Percentiles rank a stretch among this genome's conserved stretches.
phyloP scores from a whole-genome alignment of 2,888 invertebrate genomes.

The Blomia tropicalis region DNA sequence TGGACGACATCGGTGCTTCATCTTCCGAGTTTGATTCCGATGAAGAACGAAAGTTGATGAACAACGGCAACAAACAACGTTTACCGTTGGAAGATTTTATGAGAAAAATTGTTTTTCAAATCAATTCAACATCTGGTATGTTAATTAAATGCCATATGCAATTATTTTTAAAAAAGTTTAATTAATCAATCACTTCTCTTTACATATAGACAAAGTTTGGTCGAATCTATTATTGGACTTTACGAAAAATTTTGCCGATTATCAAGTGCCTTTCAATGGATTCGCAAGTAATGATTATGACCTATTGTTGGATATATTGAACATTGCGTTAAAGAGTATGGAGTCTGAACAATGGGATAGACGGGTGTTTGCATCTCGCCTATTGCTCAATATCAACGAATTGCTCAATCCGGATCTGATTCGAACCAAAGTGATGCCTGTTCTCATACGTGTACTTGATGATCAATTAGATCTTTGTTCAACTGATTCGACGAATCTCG shows the following conservation, averaged over 20 bases:
- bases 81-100: slow-evolving; percentile 12
- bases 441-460: not conserved
- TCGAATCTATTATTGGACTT: slow-evolving; percentile 7
- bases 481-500: not conserved
- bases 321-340: not conserved
- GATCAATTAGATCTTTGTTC: not conserved
- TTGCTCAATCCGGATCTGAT: not conserved
- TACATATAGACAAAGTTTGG: slow-evolving; percentile 6
- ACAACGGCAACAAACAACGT: slow-evolving; percentile 1
- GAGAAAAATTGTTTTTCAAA: slow-evolving; percentile 4
- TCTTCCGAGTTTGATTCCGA: too few species aligned
- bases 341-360: not conserved
- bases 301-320: not conserved
- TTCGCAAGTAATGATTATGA: not conserved
- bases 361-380: not conserved
- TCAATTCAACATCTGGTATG: slow-evolving; percentile 1
- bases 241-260: slow-evolving; percentile 12
- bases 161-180: not conserved
- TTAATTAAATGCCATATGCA: too few species aligned
- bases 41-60: too few species aligned
- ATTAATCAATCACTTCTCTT: not conserved
- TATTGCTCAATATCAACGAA: slow-evolving; percentile 7
- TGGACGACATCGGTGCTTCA: too few species aligned
- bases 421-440: not conserved
- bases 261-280: not conserved